These are phyloP conservation scores for Symphodus melops DNA, from an alignment of 2,113 vertebrate species.

Conservation along the genomic window DNA sequence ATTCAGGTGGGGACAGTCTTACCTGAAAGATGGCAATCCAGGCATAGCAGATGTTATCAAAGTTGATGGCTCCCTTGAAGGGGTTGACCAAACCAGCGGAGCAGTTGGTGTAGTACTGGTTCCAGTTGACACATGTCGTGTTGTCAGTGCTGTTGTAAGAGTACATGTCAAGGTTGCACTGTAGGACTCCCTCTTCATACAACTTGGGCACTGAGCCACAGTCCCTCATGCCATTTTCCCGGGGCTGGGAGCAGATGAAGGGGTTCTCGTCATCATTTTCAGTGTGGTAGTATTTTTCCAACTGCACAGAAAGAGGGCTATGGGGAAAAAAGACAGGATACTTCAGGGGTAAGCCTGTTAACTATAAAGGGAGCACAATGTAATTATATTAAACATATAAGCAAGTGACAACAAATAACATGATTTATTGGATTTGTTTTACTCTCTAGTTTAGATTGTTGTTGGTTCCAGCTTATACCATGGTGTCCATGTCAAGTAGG, in stretches of 20 bases:
- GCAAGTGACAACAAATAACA: neutral
- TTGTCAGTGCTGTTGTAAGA: slow-evolving; percentile 95
- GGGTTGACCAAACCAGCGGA: slow-evolving; percentile 92
- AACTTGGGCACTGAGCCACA: slow-evolving; percentile 89
- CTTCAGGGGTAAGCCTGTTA: neutral
- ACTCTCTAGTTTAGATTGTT: no score
- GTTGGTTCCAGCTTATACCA: no score
- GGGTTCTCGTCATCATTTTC: slow-evolving; percentile 97
- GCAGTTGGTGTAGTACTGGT: slow-evolving; percentile 98
- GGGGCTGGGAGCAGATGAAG: slow-evolving; percentile 95
- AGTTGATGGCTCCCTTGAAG: slow-evolving; percentile 98
- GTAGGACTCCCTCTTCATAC: slow-evolving; percentile 87
- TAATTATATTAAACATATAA: neutral
- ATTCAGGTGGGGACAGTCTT: neutral
- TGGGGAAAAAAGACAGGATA: slow-evolving; percentile 3
- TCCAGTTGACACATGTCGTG: slow-evolving; percentile 97
- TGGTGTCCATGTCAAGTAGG: no score
- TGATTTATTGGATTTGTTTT: neutral
- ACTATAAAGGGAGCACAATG: neutral
- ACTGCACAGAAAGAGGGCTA: slow-evolving; percentile 87
- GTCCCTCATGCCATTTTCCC: slow-evolving; percentile 93
- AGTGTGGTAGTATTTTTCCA: slow-evolving; percentile 93
- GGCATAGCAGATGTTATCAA: slow-evolving; percentile 98
- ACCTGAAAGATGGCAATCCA: slow-evolving; percentile 99
- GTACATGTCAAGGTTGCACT: slow-evolving; percentile 89